Conservation (phyloP, 2,888 invertebrate genomes). For the Drosophila peninsularis region DNA sequence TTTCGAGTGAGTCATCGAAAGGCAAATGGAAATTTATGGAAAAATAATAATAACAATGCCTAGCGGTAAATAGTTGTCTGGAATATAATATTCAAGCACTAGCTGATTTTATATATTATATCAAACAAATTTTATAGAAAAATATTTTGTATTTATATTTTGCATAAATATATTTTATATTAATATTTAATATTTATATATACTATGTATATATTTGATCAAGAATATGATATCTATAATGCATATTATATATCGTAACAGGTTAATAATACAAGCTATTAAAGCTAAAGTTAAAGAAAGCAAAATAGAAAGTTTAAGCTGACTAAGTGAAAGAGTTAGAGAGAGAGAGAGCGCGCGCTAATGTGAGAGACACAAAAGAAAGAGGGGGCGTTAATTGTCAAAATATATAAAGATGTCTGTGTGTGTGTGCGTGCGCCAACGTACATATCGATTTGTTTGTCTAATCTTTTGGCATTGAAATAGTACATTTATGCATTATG, state of each 20-base stretch:
- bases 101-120: background rate
- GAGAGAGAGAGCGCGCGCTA: background rate
- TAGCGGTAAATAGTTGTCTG: background rate
- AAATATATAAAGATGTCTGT: background rate
- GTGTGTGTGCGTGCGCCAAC: background rate
- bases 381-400: slow-evolving; percentile 26
- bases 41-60: background rate
- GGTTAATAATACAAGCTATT: background rate
- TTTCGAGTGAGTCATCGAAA: slow-evolving; percentile 17
- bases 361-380: background rate
- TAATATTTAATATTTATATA: background rate
- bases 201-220: background rate
- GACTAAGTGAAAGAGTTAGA: background rate
- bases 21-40: too few species aligned
- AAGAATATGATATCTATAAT: background rate
- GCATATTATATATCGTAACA: background rate
- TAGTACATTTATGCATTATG: background rate
- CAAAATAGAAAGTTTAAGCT: slow-evolving; percentile 23
- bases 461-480: slow-evolving; percentile 6
- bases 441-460: slow-evolving; percentile 15
- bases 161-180: background rate
- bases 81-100: background rate
- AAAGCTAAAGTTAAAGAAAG: background rate
- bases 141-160: too few species aligned
- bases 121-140: background rate